phyloP scores from a whole-genome alignment of 2,113 vertebrate species.

The Daphoenositta chrysoptera region DNA sequence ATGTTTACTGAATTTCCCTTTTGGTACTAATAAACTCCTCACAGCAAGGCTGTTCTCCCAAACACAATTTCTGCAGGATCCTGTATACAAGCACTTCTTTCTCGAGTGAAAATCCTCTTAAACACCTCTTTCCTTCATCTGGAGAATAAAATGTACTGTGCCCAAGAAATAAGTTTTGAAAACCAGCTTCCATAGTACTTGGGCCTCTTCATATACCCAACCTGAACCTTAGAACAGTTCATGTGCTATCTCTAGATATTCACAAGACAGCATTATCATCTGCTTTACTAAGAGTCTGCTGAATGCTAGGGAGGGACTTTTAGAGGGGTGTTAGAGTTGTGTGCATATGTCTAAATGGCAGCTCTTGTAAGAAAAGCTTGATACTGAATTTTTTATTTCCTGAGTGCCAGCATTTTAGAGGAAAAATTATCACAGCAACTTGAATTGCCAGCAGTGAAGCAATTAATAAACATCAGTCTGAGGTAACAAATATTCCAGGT shows the following conservation, averaged over 20 bases:
- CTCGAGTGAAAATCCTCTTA: not conserved
- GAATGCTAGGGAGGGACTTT: not conserved
- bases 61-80: not conserved
- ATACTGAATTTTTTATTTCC: not conserved
- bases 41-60: not conserved
- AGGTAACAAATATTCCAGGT: not conserved
- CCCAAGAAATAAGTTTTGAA: not conserved
- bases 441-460: not conserved
- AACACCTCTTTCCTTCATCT: not conserved
- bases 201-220: not conserved
- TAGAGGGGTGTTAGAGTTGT: not conserved
- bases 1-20: not conserved
- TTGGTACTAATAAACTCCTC: not conserved
- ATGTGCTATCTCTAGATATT: not conserved
- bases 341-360: not conserved
- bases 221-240: not conserved
- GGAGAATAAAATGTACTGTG: not conserved
- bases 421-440: not conserved
- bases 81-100: not conserved
- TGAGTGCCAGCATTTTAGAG: not conserved
- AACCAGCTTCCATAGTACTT: not conserved
- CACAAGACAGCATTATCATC: not conserved
- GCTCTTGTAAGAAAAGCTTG: not conserved
- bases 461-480: not conserved
- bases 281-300: not conserved